Evolutionary conservation across 2,888 invertebrate species (phyloP).

Genomic region (Lathronympha strigana): DNA sequence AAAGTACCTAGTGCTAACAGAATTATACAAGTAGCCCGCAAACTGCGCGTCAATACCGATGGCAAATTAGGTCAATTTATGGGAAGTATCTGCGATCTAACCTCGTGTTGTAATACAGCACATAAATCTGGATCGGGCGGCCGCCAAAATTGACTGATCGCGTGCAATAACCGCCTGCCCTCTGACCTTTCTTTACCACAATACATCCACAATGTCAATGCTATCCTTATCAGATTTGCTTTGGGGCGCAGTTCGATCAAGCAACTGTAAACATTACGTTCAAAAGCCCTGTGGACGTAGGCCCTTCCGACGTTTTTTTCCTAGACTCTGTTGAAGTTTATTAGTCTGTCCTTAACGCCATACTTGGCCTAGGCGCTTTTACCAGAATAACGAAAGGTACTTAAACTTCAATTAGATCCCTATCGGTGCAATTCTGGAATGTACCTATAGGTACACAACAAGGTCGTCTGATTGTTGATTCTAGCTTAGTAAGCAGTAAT

Average conservation of each 20-base stretch:
- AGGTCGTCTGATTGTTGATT: background rate
- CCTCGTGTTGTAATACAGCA: constrained; percentile 43
- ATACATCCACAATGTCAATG: constrained; percentile 63
- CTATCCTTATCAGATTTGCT: constrained; percentile 54
- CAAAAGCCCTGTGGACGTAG: background rate
- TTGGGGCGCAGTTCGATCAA: constrained; percentile 42
- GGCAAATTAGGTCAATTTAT: constrained; percentile 34
- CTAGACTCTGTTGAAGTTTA: background rate
- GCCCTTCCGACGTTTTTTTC: background rate
- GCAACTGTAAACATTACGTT: background rate
- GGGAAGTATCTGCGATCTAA: constrained; percentile 46
- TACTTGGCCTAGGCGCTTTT: constrained; percentile 28
- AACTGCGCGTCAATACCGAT: constrained; percentile 18
- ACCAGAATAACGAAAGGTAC: constrained; percentile 24
- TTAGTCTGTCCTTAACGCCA: constrained; percentile 24
- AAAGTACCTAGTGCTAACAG: no score
- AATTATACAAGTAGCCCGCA: background rate
- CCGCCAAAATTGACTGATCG: constrained; percentile 67
- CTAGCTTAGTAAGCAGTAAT: background rate
- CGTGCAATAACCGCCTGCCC: constrained; percentile 61
- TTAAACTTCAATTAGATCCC: constrained; percentile 33
- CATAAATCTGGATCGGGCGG: constrained; percentile 46
- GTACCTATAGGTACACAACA: no score
- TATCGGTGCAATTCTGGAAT: constrained; percentile 33
- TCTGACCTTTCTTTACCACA: constrained; percentile 50